Base-by-base conservation (phyloP, 2,888 invertebrate genomes). In the Synanthedon myopaeformis region DNA sequence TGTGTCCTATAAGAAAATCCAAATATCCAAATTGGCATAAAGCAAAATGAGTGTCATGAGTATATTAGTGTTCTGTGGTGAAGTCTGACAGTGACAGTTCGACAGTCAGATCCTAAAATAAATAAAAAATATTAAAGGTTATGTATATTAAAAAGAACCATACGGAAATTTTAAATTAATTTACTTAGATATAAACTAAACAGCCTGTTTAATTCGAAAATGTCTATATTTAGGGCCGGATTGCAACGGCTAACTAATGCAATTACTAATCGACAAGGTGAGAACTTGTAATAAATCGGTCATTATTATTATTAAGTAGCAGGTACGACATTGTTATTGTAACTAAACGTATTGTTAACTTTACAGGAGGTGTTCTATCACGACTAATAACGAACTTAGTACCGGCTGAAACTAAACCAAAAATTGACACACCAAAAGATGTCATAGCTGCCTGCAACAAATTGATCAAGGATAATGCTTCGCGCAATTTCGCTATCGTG, bases 401-500 rank as follows among this genome's bases (percentile, higher is more conserved):
- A 17, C 70, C 76, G 12, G 52, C 62, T 48, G 72, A 73, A 41
- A 68, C 65, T 23, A 72, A 76, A 63, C 57, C 70, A 8, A 61
- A 64, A 2, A 55, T 65, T 11, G 70, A 81, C 59, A 74, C 74
- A 4, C 71, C 79, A 1, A 79, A 81, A 54, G 91, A 89, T 55
- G 87, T 93, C 4, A 88, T 92, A 57, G 74, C 84, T 8, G 89
- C 90, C 57, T 91, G 94, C 48, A 93, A 94, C 64, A 78, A 82
- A 52, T 87, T 92, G 59, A 85, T 93, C 23, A 78, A 83, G 59
- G 79, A 88, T 12, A 80, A 89, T 45, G 78, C 89, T 11, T 91
- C 92, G 4, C 83, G 94, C 45, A 85, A 92, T 58, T 97, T 96
- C 79, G 96, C 96, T 0, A 90, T 96, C 1, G 89, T 97, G 1